A percentile compares a stretch with the other conserved stretches of the same genome.
Evolutionary conservation across 2,797 vertebrate genomes (phyloP).

Genomic region (Ctenochaetus hawaiiensis): DNA sequence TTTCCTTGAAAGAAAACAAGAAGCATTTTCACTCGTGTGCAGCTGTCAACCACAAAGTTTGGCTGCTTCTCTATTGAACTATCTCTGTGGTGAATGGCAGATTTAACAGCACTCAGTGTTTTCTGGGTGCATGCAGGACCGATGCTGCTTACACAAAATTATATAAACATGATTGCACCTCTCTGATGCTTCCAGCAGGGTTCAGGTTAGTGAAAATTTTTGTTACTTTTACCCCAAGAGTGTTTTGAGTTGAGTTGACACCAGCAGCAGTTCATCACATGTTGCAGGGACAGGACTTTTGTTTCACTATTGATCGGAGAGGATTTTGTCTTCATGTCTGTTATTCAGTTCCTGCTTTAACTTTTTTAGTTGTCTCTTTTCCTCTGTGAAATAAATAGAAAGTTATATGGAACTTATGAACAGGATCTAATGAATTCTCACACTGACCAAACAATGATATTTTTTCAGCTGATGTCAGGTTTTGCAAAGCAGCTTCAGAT

Average conservation of each 20-base stretch:
- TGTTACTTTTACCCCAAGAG: constrained; percentile 45
- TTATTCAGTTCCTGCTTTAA: not conserved
- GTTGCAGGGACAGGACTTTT: not conserved
- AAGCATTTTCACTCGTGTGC: not conserved
- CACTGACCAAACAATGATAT: not conserved
- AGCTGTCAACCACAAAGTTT: not conserved
- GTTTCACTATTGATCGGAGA: not conserved
- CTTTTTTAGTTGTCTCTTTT: not conserved
- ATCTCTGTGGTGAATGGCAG: not conserved
- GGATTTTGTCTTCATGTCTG: not conserved
- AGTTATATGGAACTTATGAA: not conserved
- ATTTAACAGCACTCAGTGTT: not conserved
- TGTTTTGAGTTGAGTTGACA: not conserved
- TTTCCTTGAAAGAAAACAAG: not conserved
- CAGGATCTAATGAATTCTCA: not conserved
- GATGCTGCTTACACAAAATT: not conserved
- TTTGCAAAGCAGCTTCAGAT: not conserved
- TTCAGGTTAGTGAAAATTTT: constrained; percentile 11
- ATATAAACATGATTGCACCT: constrained; percentile 8
- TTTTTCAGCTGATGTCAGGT: not conserved
- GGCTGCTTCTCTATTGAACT: not conserved
- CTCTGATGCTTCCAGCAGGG: not conserved
- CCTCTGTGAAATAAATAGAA: not conserved
- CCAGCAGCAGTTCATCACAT: constrained; percentile 4
- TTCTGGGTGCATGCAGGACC: not conserved